Percentiles rank a stretch among this genome's conserved stretches.
Evolutionary conservation across 2,888 invertebrate genomes (phyloP).

Genomic region (Neelides folsomi): DNA sequence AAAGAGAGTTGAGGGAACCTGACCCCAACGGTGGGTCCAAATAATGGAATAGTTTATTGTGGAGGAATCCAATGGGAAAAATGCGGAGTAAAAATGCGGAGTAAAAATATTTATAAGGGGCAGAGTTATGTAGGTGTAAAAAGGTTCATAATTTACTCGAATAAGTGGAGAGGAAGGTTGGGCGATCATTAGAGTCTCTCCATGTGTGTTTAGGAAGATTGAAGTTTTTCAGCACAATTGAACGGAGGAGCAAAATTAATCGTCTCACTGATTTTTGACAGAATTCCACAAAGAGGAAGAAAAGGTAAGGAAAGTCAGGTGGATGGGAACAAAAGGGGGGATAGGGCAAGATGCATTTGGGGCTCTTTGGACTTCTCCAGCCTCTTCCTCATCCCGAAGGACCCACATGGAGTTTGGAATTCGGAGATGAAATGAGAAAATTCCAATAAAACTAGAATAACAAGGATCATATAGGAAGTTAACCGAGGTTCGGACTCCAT

Average conservation of each 20-base stretch:
- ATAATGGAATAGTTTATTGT: too few species aligned
- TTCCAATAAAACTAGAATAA: conserved; percentile 25
- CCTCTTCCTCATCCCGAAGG: conserved; percentile 2
- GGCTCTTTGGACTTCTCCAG: too few species aligned
- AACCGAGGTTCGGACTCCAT: conserved; percentile 1
- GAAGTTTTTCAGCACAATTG: conserved; percentile 7
- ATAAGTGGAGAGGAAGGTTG: too few species aligned
- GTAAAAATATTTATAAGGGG: too few species aligned
- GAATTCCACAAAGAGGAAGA: conserved; percentile 3
- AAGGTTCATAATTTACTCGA: too few species aligned
- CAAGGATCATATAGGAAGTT: not conserved
- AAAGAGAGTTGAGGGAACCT: too few species aligned
- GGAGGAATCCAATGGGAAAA: too few species aligned
- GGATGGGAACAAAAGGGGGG: not conserved
- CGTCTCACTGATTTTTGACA: conserved; percentile 13
- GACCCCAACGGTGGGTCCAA: too few species aligned
- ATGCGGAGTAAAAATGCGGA: too few species aligned
- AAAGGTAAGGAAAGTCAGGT: conserved; percentile 1
- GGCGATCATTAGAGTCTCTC: too few species aligned
- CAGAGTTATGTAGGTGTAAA: too few species aligned
- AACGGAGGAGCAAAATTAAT: conserved; percentile 11
- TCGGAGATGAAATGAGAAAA: conserved; percentile 33
- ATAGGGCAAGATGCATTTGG: too few species aligned
- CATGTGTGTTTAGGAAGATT: conserved; percentile 8
- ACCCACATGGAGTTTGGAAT: conserved; percentile 33